phyloP scores from a whole-genome alignment of 2,113 vertebrate genomes.

The Sturnus vulgaris region DNA sequence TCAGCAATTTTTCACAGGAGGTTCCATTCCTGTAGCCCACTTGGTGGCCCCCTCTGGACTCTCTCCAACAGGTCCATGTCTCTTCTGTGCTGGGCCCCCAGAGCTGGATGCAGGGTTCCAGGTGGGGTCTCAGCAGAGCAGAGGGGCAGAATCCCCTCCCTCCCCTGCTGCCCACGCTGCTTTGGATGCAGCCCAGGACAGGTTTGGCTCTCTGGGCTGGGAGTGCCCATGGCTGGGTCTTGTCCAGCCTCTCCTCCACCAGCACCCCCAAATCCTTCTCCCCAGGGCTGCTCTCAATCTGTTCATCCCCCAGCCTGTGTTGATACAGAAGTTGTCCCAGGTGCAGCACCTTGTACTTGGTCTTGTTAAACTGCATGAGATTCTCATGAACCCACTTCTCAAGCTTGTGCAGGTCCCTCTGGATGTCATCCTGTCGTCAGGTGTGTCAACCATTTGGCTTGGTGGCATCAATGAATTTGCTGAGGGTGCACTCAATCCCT shows the following conservation, averaged over 20 bases:
- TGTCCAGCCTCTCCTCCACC: not conserved
- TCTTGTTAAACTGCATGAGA: not conserved
- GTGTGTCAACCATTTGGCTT: not conserved
- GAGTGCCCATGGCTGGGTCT: fast-evolving
- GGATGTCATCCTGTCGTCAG: not conserved
- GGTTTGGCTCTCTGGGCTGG: fast-evolving
- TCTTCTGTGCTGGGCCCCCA: not conserved
- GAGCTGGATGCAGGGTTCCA: not conserved
- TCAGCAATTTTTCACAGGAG: not conserved
- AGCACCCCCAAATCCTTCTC: not conserved
- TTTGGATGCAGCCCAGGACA: not conserved
- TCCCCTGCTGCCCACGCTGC: fast-evolving
- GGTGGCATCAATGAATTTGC: not conserved
- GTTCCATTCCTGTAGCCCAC: not conserved
- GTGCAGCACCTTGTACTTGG: too few relatives aligned
- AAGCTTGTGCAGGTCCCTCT: not conserved
- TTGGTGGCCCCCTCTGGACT: not conserved
- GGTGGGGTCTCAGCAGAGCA: not conserved
- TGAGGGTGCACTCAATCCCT: not conserved
- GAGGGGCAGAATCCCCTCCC: not conserved
- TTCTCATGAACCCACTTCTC: not conserved
- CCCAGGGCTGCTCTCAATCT: not conserved
- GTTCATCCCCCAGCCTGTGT: not conserved
- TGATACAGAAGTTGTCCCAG: not conserved
- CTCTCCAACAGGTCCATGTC: not conserved